These are phyloP conservation scores for Caenorhabditis brenneri DNA, from an alignment of 1,140 invertebrate genomes.

Conservation along the genomic window DNA sequence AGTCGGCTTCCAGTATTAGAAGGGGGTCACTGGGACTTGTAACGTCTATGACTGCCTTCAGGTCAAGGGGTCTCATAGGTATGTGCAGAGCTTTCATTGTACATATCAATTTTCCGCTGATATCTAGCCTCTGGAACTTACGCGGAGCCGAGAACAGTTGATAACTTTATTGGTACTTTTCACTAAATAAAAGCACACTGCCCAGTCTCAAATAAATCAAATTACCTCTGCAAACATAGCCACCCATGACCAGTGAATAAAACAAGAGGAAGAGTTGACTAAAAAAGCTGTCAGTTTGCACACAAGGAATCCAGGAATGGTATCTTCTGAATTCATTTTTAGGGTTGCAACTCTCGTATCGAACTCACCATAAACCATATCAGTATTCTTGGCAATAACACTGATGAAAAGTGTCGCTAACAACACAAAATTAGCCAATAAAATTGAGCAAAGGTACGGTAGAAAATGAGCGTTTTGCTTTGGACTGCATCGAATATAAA, in stretches of 20 bases:
- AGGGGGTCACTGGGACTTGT: too few species aligned
- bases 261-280: neutral
- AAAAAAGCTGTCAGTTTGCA: neutral
- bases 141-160: too few species aligned
- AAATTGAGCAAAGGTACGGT: neutral
- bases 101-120: too few species aligned
- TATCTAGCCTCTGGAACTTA: too few species aligned
- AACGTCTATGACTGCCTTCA: too few species aligned
- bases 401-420: neutral
- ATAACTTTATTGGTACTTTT: too few species aligned
- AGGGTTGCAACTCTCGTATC: too few species aligned
- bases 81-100: too few species aligned
- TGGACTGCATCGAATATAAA: neutral
- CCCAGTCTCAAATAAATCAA: too few species aligned
- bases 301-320: neutral
- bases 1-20: too few species aligned
- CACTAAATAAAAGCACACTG: too few species aligned
- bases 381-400: neutral
- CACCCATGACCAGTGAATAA: slow-evolving; percentile 23
- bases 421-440: neutral
- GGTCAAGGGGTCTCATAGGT: too few species aligned
- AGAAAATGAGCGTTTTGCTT: neutral
- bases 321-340: neutral
- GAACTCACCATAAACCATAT: neutral
- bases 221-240: slow-evolving; percentile 39